Base-by-base conservation (phyloP, 2,888 invertebrate genomes). In the Eupsilia transversa region DNA sequence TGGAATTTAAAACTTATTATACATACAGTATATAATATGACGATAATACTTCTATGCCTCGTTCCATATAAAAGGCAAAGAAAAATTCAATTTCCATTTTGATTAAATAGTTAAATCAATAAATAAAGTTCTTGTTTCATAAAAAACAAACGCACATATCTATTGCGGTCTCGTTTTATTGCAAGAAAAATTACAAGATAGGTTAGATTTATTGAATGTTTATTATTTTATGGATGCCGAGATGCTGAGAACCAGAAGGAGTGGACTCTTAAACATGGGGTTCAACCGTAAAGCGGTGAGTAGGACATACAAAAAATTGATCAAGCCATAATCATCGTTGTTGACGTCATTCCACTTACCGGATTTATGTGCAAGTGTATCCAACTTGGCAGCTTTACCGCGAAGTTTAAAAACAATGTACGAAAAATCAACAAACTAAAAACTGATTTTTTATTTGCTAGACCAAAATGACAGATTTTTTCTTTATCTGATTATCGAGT, bases 101-200 rank as follows among this genome's bases (percentile, higher is more conserved):
- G n/a, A 64, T 71, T 64, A 56, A 56, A 38, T 57, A 77, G 49
- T 43, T 38, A 57, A 72, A 72, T 67, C 72, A 72, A 82, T 72
- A 82, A 80, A 82, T 77, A 72, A 63, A 72, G 60, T 27, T 52
- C 59, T 72, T 60, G 30, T 38, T 65, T 43, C 5, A 72, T 82
- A 72, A 82, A 35, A 35, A 35, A 35, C n/a, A 80, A 80, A 76
- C 41, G 4, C 52, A 57, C 52, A 46, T 20, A 38, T 38, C 35
- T 77, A 67, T 80, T 76, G 65, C 76, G 14, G 33, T 52, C 75
- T 79, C 60, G 33, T 76, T 70, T 54, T 59, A 54, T 59, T 71
- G 77, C 81, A 77, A 82, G 71, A 80, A 82, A 82, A 35, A 66
- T 67, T 57, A 81, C 82, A 71, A 76, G 71, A 49, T 35, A 54